Conservation (phyloP, 2,113 vertebrate genomes). For the Sylvilagus bachmani region DNA sequence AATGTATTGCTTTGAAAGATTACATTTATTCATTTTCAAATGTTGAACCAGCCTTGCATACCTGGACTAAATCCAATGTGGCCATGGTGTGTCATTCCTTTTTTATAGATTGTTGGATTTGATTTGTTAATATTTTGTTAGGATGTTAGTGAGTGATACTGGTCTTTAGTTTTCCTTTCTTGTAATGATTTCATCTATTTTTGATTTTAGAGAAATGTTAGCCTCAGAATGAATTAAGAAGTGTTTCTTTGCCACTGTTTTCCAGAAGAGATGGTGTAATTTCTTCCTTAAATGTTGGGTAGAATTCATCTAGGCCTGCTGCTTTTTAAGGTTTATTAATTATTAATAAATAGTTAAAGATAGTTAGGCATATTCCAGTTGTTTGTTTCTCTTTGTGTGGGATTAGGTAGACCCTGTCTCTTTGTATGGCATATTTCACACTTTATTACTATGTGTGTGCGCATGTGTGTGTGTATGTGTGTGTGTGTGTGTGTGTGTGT, state of each 20-base stretch:
- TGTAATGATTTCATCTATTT: neutral
- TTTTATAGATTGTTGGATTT: neutral
- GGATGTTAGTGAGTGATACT: neutral
- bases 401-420: constrained; percentile 26
- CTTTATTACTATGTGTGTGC: neutral
- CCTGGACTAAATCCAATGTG: neutral
- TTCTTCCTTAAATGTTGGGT: constrained; percentile 27
- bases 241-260: constrained; percentile 36
- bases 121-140: constrained; percentile 26
- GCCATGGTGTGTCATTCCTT: neutral
- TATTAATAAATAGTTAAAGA: constrained; percentile 22
- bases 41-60: constrained; percentile 9
- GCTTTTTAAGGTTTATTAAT: neutral
- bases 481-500: neutral
- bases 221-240: neutral
- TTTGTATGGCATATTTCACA: constrained; percentile 4
- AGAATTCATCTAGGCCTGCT: neutral
- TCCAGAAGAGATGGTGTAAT: neutral
- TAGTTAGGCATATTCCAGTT: neutral
- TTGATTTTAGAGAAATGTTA: constrained; percentile 24
- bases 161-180: constrained; percentile 7
- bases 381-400: constrained; percentile 1
- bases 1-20: neutral
- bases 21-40: constrained; percentile 18
- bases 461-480: neutral